Percentiles rank a stretch among this genome's conserved stretches.
phyloP scores from a whole-genome alignment of 2,113 vertebrate genomes.

The Saguinus midas region DNA sequence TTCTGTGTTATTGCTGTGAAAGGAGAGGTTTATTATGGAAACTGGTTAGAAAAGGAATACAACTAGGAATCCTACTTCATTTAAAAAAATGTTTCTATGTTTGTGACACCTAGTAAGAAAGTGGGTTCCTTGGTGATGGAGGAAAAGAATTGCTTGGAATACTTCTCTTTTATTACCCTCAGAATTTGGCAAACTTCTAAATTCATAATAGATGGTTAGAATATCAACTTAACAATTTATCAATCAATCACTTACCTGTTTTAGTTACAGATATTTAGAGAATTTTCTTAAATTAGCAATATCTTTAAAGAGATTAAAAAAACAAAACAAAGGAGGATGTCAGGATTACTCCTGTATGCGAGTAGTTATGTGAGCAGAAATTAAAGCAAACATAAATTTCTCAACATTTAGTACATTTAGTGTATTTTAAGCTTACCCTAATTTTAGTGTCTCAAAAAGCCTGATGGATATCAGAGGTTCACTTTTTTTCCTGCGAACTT shows the following conservation, averaged over 20 bases:
- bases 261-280: background rate
- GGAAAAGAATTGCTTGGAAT: background rate
- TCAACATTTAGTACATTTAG: background rate
- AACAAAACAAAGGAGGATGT: background rate
- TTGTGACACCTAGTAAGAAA: background rate
- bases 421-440: background rate
- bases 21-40: background rate
- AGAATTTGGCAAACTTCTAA: background rate
- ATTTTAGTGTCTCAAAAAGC: background rate
- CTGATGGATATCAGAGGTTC: background rate
- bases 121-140: background rate
- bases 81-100: background rate
- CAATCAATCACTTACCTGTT: background rate
- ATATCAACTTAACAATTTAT: background rate
- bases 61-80: background rate
- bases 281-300: slow-evolving; percentile 4
- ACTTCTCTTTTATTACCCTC: background rate
- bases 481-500: background rate
- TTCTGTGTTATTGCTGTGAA: background rate
- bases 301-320: background rate
- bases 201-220: background rate
- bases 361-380: background rate
- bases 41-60: background rate
- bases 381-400: background rate
- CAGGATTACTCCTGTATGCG: background rate